Evolutionary conservation across 1,140 invertebrate genomes (phyloP).

Genomic region (Diorhabda sublineata): DNA sequence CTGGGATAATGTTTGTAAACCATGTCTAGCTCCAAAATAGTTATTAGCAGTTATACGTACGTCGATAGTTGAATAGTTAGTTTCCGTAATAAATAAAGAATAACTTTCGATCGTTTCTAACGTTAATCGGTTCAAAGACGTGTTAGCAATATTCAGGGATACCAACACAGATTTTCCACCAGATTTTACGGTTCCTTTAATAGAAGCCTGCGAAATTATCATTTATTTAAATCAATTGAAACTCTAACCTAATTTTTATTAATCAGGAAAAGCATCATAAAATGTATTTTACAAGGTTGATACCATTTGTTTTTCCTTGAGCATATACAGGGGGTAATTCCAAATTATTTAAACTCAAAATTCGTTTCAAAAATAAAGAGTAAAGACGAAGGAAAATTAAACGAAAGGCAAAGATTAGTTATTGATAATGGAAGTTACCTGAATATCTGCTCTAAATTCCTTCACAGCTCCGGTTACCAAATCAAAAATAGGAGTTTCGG

Average conservation of each 20-base stretch:
- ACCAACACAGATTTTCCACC: conserved; percentile 42
- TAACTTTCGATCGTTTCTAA: conserved; percentile 69
- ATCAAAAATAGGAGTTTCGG: conserved; percentile 45
- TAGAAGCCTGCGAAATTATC: not conserved
- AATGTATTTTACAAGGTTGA: no score
- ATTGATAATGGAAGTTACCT: not conserved
- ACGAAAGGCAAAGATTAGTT: no score
- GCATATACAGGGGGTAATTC: no score
- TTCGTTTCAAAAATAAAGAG: no score
- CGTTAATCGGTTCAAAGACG: conserved; percentile 44
- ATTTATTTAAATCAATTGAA: not conserved
- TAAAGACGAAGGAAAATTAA: no score
- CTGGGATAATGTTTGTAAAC: conserved; percentile 73
- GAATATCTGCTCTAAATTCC: conserved; percentile 42
- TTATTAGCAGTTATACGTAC: conserved; percentile 59
- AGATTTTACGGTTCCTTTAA: conserved; percentile 17
- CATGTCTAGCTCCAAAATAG: conserved; percentile 73
- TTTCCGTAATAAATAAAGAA: conserved; percentile 51
- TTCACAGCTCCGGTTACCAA: conserved; percentile 48
- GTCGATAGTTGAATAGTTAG: conserved; percentile 50
- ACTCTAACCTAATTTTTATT: no score
- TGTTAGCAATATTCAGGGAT: conserved; percentile 38
- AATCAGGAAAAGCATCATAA: no score
- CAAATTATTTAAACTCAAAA: no score
- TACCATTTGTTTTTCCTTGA: no score